Evolutionary conservation across 2,113 vertebrate species (phyloP), one percentile per base, ranked within the genome.

Genomic region (Philantomba maxwellii): DNA sequence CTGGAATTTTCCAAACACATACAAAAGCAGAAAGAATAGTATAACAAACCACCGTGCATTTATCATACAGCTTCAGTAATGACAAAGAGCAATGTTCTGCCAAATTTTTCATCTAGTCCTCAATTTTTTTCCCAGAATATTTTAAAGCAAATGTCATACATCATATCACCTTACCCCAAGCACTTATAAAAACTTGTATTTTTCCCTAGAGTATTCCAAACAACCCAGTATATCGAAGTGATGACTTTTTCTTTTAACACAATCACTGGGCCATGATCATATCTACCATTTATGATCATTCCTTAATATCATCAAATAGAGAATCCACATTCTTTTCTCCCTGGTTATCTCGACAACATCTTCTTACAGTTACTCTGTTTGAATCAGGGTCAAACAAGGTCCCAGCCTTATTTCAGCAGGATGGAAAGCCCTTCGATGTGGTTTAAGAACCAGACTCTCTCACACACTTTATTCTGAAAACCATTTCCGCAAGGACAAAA

Each of bases 131-230:
- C 51, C 39, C 30, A 6, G 30, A 66, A 47, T 47, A 78, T 84
- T 96, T 94, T 89, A 93, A 95, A 93, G 39, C 91, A 85, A 95
- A 95, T 62, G 21, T 57, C 45, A 87, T 53, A 43, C 25, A 78
- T 8, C 23, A 11, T 62, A 39, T 30, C 19, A 70, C 43, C 25
- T 87, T 62, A 94, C 30, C 30, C n/a, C n/a, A 33, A 95, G 85
- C 6, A 85, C 13, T 55, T 73, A 82, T 3, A 16, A 94, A 87
- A 39, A 64, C 9, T 15, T 88, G 7, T 45, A 51, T 64, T 43
- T 58, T 47, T 26, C 36, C 47, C 6, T 7, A 66, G n/a, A 87
- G 36, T 91, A 70, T 86, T 92, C 77, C 36, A 77, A 60, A 66
- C 47, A 91, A 58, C 19, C 47, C 39, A 64, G 17, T 23, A 30